Base-by-base conservation (phyloP, 2,888 invertebrate species). In the Cephus nigrinus region DNA sequence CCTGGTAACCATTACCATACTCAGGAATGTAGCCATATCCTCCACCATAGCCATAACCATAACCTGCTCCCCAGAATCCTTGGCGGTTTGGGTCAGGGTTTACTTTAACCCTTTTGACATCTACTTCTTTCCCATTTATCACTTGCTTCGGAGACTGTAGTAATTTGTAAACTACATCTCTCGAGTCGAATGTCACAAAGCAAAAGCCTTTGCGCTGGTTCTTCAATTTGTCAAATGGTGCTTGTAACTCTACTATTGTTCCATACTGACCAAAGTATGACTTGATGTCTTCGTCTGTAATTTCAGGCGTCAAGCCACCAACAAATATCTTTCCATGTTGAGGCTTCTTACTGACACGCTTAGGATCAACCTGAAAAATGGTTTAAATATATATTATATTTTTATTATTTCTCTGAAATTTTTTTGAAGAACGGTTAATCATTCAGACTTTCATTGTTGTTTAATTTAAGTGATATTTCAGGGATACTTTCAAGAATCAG, bases 101-200 rank as follows among this genome's bases (percentile, higher is more conserved):
- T 90, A 92, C 93, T 92, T 87, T 94, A 87, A 92, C 94, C 93
- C 91, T 93, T 88, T 92, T 92, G 0, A 92, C 92, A 79, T 92
- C 92, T 80, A 94, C 93, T 88, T 94, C 94, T 85, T 94, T 93
- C 36, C 93, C 94, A 73, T 93, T 93, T 80, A 94, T 93, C 72
- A 90, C 92, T 86, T 94, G 94, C 86, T 94, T 94, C 11, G 93
- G 93, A 33, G 92, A 92, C 85, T 93, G 93, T 74, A 93, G 88
- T 75, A 93, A 91, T 83, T 94, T 93, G 84, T 93, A 93, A 23
- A 94, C 94, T 9, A 93, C 93, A 81, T 93, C 93, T 83, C 94
- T 93, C 68, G 93, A 93, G 81, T 94, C 94, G 86, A 94, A 95
- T n/a, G 94, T 94, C 79, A 95, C 93, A 88, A 95, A 95, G 86